Percentiles rank a stretch among this genome's conserved stretches.
phyloP scores from a whole-genome alignment of 2,888 invertebrate genomes.

The Torymus texanus region DNA sequence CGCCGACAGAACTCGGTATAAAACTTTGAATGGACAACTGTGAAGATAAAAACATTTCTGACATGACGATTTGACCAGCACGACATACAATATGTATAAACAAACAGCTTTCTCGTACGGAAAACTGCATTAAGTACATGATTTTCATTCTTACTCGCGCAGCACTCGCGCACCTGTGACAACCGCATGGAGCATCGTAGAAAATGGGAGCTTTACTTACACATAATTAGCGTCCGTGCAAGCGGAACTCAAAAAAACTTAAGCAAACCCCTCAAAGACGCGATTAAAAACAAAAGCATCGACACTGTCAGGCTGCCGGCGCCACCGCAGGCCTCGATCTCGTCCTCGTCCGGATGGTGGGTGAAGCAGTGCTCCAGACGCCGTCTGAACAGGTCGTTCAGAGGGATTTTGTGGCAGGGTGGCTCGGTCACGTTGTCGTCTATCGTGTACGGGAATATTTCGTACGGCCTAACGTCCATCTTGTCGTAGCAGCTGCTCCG shows the following conservation, averaged over 20 bases:
- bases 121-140: too few relatives aligned
- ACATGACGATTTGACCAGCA: slow-evolving; percentile 20
- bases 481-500: slow-evolving; percentile 76
- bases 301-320: slow-evolving; percentile 60
- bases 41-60: slow-evolving; percentile 17
- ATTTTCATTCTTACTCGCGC: too few relatives aligned
- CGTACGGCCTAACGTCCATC: slow-evolving; percentile 76
- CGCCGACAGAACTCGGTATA: slow-evolving; percentile 10
- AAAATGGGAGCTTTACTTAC: neutral
- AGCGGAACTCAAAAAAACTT: slow-evolving; percentile 48
- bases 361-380: slow-evolving; percentile 86
- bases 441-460: slow-evolving; percentile 70
- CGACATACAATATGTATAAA: neutral
- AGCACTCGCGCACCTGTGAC: too few relatives aligned
- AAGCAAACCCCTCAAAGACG: slow-evolving; percentile 56
- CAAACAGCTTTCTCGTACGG: too few relatives aligned
- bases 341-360: slow-evolving; percentile 80
- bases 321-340: slow-evolving; percentile 75
- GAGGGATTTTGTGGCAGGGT: slow-evolving; percentile 85
- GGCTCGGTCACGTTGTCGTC: slow-evolving; percentile 75
- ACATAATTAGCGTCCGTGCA: slow-evolving; percentile 5
- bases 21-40: slow-evolving; percentile 41
- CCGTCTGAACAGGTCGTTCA: slow-evolving; percentile 82
- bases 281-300: slow-evolving; percentile 56
- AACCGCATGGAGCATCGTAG: neutral